phyloP scores from a whole-genome alignment of 1,140 invertebrate species.

The Brachionus asplanchnoidis region DNA sequence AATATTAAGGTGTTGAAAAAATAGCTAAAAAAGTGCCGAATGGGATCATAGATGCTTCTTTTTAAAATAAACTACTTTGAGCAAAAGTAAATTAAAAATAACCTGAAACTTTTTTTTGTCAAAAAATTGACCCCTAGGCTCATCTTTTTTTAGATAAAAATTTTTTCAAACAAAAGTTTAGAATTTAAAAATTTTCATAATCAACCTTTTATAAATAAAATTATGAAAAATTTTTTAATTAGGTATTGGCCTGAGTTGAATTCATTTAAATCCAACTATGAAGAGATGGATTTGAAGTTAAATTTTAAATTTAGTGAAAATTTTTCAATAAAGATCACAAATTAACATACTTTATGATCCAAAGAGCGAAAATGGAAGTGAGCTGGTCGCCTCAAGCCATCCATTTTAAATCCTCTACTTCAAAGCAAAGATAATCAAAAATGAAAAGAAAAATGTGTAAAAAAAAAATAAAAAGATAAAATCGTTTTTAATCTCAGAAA shows the following conservation, averaged over 20 bases:
- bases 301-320: not conserved
- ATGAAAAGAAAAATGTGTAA: not conserved
- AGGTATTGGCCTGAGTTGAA: not conserved
- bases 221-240: not conserved
- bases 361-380: not conserved
- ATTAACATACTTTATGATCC: not conserved
- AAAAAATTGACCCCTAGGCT: not conserved
- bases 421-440: not conserved
- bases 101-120: not conserved
- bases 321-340: not conserved
- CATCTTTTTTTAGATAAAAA: not conserved
- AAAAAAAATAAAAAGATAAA: not conserved
- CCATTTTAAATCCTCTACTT: not conserved
- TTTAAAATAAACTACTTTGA: not conserved
- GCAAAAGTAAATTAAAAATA: not conserved
- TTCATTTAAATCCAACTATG: not conserved
- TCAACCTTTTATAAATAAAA: not conserved
- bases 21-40: not conserved
- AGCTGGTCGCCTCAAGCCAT: not conserved
- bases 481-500: not conserved
- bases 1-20: not conserved
- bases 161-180: not conserved
- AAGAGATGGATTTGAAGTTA: not conserved
- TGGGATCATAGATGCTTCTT: not conserved
- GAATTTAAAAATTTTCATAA: not conserved